Evolutionary conservation across 2,797 vertebrate species (phyloP).

Genomic region (Phylloscopus collybita): DNA sequence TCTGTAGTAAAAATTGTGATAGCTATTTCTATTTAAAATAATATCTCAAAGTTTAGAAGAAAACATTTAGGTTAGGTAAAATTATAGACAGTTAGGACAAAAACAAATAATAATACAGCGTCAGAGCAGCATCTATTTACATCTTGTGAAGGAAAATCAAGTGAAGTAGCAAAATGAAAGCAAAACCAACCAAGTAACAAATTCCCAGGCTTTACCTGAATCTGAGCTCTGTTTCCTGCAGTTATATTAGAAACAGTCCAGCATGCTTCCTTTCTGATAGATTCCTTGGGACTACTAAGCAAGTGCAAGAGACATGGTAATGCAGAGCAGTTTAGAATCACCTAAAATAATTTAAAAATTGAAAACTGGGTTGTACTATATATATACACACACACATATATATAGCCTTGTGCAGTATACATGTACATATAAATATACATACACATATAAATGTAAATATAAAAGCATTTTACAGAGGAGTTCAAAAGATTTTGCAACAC

Average conservation of each 20-base stretch:
- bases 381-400: neutral
- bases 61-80: neutral
- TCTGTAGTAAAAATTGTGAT: neutral
- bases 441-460: neutral
- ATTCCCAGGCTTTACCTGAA: slow-evolving; percentile 82
- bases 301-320: slow-evolving; percentile 94
- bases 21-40: neutral
- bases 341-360: slow-evolving; percentile 77
- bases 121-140: neutral
- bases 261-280: slow-evolving; percentile 94
- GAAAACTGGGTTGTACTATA: slow-evolving; percentile 13
- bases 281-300: slow-evolving; percentile 93
- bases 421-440: neutral
- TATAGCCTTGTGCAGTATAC: neutral
- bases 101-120: neutral
- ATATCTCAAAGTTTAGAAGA: neutral
- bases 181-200: neutral
- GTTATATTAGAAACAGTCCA: slow-evolving; percentile 98
- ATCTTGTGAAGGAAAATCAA: neutral
- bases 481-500: neutral
- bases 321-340: slow-evolving; percentile 95
- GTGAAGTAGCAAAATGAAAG: neutral
- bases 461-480: neutral
- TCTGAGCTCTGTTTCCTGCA: slow-evolving; percentile 94
- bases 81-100: neutral